phyloP scores from a whole-genome alignment of 1,140 invertebrate genomes.

The Camponotus floridanus region DNA sequence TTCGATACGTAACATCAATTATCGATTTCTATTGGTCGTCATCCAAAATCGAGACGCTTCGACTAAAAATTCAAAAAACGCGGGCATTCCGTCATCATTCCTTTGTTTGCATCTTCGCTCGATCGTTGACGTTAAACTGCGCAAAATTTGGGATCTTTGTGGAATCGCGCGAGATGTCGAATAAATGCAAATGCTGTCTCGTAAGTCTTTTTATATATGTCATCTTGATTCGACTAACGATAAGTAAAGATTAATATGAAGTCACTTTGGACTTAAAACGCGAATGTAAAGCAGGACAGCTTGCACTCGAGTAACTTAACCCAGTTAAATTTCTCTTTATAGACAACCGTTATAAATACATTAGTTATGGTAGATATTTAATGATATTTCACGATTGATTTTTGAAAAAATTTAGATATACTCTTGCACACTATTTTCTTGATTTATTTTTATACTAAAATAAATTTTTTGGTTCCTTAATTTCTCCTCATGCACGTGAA shows the following conservation, averaged over 20 bases:
- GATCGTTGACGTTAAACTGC: not conserved
- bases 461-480: not conserved
- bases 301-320: not conserved
- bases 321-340: not conserved
- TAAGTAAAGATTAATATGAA: too few species aligned
- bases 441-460: slow-evolving; percentile 2
- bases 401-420: too few species aligned
- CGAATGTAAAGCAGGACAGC: not conserved
- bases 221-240: not conserved
- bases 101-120: not conserved
- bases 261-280: not conserved
- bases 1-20: slow-evolving; percentile 18
- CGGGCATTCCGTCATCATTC: not conserved
- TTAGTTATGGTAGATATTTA: too few species aligned
- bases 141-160: not conserved
- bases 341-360: too few species aligned
- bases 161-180: not conserved
- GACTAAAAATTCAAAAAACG: slow-evolving; percentile 1
- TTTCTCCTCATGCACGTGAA: not conserved
- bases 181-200: too few species aligned
- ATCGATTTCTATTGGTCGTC: not conserved
- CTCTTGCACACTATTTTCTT: not conserved
- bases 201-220: not conserved
- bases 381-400: too few species aligned
- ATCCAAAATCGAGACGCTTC: not conserved